Evolutionary conservation across 2,888 invertebrate species (phyloP).

Genomic region (Cantharis rustica): DNA sequence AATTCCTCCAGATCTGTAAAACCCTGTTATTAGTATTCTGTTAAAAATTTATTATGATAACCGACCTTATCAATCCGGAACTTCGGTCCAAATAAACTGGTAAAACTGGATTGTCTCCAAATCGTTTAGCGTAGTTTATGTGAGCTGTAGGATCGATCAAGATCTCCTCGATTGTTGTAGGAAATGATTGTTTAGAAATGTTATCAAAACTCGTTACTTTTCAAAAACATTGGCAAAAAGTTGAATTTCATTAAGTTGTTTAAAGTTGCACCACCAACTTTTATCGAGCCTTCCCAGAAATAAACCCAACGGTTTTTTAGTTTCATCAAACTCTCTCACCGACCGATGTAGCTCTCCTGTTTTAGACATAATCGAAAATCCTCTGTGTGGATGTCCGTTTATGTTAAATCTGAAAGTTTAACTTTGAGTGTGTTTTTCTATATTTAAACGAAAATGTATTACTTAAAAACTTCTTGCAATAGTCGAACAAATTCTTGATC

Average conservation of each 20-base stretch:
- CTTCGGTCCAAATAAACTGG: conserved; percentile 55
- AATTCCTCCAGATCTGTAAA: conserved; percentile 70
- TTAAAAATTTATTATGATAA: neutral
- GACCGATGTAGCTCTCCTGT: neutral
- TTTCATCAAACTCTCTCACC: neutral
- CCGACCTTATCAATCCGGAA: conserved; percentile 4
- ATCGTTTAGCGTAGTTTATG: conserved; percentile 15
- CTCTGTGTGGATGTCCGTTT: neutral
- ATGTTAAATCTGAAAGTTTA: conserved; percentile 14
- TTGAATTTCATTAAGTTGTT: neutral
- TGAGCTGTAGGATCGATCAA: conserved; percentile 25
- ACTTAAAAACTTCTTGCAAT: conserved; percentile 25
- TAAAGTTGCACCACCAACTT: neutral
- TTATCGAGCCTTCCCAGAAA: neutral
- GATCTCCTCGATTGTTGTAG: conserved; percentile 53
- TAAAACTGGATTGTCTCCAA: conserved; percentile 37
- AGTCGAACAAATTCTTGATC: conserved; percentile 67
- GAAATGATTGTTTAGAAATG: conserved; percentile 46
- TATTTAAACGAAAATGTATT: conserved; percentile 58
- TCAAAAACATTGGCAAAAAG: neutral
- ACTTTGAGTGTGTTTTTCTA: neutral
- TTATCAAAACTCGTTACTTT: neutral
- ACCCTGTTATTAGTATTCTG: neutral
- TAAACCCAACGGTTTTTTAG: neutral
- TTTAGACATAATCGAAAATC: neutral